Conservation (phyloP, 1,140 invertebrate genomes). For the Cotesia typhae region DNA sequence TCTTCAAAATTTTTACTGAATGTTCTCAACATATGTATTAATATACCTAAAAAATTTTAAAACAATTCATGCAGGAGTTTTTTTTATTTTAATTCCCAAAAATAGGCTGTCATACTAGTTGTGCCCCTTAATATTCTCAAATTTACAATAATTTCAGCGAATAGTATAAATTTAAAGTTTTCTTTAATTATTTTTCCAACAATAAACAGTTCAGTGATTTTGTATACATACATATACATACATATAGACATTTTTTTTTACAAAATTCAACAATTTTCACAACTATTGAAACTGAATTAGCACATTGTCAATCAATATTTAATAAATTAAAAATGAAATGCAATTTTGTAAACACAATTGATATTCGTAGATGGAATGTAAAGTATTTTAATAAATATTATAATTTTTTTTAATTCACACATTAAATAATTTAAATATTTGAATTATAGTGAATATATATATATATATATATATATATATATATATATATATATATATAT, state of each 20-base stretch:
- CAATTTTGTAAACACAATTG: not conserved
- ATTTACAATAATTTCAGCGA: not conserved
- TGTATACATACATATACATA: slow-evolving; percentile 1
- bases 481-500: too few species aligned
- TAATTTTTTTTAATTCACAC: too few species aligned
- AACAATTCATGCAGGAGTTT: too few species aligned
- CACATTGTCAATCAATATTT: not conserved
- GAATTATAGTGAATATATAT: not conserved
- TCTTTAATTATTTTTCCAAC: slow-evolving; percentile 27
- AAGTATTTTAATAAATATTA: too few species aligned
- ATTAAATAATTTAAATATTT: too few species aligned
- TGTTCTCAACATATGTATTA: too few species aligned
- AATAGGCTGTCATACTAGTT: too few species aligned
- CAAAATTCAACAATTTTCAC: slow-evolving; percentile 4
- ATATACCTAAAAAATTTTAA: too few species aligned
- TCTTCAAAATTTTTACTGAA: too few species aligned
- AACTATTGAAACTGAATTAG: not conserved
- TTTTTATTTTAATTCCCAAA: too few species aligned
- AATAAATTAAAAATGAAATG: not conserved
- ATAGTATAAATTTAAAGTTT: slow-evolving; percentile 26
- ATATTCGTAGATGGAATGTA: not conserved
- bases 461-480: too few species aligned
- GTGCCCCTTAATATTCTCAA: not conserved
- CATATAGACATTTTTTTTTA: not conserved
- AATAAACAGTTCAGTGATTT: slow-evolving; percentile 26